Evolutionary conservation across 2,113 vertebrate genomes (phyloP).

Genomic region (Excalfactoria chinensis): DNA sequence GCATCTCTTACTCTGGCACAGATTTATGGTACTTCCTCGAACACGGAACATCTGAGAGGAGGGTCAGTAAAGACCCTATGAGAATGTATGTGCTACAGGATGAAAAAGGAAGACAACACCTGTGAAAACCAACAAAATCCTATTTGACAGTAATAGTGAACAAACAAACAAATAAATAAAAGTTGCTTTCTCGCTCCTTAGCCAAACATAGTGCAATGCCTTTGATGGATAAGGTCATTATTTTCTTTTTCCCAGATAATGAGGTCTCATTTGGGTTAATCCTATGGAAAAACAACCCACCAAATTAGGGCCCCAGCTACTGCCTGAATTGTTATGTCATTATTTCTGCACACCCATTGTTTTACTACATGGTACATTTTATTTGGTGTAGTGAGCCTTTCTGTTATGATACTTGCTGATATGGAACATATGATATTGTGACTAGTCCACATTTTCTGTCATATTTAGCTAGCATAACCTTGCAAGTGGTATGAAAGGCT

Average conservation of each 20-base stretch:
- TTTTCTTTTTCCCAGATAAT: slow-evolving; percentile 23
- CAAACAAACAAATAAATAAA: neutral
- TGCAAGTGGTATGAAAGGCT: slow-evolving; percentile 58
- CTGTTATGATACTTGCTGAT: slow-evolving; percentile 60
- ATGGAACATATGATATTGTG: slow-evolving; percentile 69
- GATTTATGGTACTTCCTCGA: slow-evolving; percentile 11
- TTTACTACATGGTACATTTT: neutral
- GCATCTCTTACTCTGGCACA: neutral
- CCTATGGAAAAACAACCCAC: neutral
- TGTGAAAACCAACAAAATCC: neutral
- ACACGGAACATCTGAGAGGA: slow-evolving; percentile 16
- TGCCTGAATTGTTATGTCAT: neutral
- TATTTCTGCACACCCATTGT: neutral
- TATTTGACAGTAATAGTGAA: neutral
- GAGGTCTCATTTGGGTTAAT: slow-evolving; percentile 38
- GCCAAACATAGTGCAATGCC: neutral
- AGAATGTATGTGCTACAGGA: neutral
- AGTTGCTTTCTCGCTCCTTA: neutral
- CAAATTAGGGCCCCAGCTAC: neutral
- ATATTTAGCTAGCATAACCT: slow-evolving; percentile 64
- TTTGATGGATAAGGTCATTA: neutral
- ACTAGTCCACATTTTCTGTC: slow-evolving; percentile 64
- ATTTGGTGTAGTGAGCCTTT: slow-evolving; percentile 40
- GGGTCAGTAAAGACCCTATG: rapidly evolving
- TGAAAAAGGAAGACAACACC: neutral